phyloP scores from a whole-genome alignment of 2,797 vertebrate species.

The Xenops minutus region DNA sequence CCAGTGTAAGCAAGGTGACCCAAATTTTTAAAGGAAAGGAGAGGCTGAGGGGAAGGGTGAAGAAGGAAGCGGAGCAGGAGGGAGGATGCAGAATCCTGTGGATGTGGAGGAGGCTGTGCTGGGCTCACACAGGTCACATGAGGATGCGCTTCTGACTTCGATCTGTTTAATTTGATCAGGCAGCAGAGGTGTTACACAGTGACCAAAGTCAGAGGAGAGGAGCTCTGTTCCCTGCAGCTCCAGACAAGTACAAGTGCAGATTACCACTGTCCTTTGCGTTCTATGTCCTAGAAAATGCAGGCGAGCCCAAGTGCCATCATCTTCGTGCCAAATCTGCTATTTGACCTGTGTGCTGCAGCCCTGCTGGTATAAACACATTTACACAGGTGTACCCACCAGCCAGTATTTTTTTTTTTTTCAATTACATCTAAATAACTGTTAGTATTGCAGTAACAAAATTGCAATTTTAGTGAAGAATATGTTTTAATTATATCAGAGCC shows the following conservation, averaged over 20 bases:
- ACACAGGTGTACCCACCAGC: background rate
- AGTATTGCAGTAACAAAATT: background rate
- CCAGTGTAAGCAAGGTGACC: slow-evolving; percentile 25
- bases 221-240: background rate
- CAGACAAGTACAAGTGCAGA: background rate
- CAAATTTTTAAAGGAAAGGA: background rate
- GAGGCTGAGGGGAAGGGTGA: background rate
- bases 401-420: background rate
- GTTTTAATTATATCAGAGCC: background rate
- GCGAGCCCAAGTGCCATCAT: fast-evolving
- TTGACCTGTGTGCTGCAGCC: background rate
- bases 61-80: background rate
- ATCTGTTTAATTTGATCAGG: background rate
- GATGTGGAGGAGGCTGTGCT: background rate
- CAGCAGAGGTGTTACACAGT: background rate
- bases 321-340: background rate
- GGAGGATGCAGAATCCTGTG: background rate
- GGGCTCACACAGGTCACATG: background rate
- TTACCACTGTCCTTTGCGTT: fast-evolving
- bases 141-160: background rate
- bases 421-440: background rate
- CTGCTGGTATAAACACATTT: background rate
- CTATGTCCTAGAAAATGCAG: background rate
- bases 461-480: background rate
- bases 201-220: background rate